A percentile compares a stretch with the other conserved stretches of the same genome.
phyloP scores from a whole-genome alignment of 2,113 vertebrate genomes.

The Nothoprocta perdicaria region DNA sequence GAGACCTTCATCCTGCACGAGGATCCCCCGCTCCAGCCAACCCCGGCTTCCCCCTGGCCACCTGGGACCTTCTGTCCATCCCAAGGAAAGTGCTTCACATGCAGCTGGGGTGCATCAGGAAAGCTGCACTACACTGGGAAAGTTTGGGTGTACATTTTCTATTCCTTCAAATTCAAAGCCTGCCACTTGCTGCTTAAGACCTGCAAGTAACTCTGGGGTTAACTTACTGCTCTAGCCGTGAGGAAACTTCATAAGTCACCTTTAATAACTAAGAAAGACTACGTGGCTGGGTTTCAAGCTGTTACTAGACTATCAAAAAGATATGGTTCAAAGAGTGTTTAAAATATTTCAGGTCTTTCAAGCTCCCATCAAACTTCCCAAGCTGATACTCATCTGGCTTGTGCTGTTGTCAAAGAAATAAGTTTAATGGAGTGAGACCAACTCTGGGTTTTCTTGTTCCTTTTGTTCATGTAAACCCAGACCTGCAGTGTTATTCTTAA shows the following conservation, averaged over 20 bases:
- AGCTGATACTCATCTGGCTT: conserved; percentile 44
- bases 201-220: conserved; percentile 3
- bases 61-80: neutral
- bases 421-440: conserved; percentile 46
- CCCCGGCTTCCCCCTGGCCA: neutral
- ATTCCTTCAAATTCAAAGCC: conserved; percentile 3
- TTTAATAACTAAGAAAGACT: conserved; percentile 25
- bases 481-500: neutral
- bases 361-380: conserved; percentile 2
- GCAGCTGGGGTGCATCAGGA: neutral
- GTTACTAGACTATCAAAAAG: conserved; percentile 43
- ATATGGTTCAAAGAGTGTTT: neutral
- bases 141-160: neutral
- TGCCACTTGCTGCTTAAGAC: conserved; percentile 13
- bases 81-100: neutral
- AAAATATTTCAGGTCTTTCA: conserved; percentile 47
- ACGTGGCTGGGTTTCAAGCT: conserved; percentile 41
- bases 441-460: neutral
- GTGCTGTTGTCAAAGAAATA: conserved; percentile 47
- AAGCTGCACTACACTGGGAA: conserved; percentile 3
- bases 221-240: neutral
- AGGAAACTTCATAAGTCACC: conserved; percentile 18
- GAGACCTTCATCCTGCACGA: fast-evolving
- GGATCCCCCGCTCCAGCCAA: too few relatives aligned
- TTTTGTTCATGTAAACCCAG: conserved; percentile 12